Evolutionary conservation across 2,888 invertebrate genomes (phyloP).

Genomic region (Xylocampa areola): DNA sequence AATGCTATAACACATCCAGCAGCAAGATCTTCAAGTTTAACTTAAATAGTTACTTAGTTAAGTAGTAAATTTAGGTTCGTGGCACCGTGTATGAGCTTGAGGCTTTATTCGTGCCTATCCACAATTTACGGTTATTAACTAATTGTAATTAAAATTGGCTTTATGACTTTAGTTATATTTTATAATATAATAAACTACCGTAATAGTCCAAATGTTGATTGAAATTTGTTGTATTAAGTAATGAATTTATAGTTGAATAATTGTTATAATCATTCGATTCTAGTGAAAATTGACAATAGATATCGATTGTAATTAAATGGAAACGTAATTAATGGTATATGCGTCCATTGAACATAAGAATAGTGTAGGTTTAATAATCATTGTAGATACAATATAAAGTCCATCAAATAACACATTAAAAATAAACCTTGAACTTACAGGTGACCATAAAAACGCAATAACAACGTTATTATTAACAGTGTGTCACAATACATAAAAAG

Average conservation of each 20-base stretch:
- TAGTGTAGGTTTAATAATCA: neutral
- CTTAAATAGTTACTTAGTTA: constrained; percentile 58
- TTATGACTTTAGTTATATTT: constrained; percentile 52
- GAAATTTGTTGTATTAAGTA: constrained; percentile 37
- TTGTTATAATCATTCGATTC: constrained; percentile 8
- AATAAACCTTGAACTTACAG: neutral
- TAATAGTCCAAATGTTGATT: constrained; percentile 49
- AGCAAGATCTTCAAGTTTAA: constrained; percentile 19
- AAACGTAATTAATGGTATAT: too few relatives aligned
- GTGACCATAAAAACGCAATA: constrained; percentile 1
- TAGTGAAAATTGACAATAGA: constrained; percentile 23
- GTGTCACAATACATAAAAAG: too few relatives aligned
- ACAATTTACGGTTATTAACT: constrained; percentile 42
- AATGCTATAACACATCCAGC: constrained; percentile 64
- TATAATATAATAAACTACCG: constrained; percentile 44
- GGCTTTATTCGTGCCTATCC: constrained; percentile 58
- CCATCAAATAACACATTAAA: neutral
- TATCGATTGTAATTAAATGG: too few relatives aligned
- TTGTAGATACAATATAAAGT: neutral
- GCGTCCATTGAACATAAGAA: neutral
- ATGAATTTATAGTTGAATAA: constrained; percentile 31
- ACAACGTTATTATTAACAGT: too few relatives aligned
- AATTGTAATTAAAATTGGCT: constrained; percentile 48
- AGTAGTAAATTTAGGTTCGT: constrained; percentile 51
- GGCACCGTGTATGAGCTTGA: constrained; percentile 67